Percentiles rank a stretch among this genome's conserved stretches.
These are phyloP conservation scores for Porites divaricata DNA, from an alignment of 92 coral and sea anemone species.

Conservation along the genomic window DNA sequence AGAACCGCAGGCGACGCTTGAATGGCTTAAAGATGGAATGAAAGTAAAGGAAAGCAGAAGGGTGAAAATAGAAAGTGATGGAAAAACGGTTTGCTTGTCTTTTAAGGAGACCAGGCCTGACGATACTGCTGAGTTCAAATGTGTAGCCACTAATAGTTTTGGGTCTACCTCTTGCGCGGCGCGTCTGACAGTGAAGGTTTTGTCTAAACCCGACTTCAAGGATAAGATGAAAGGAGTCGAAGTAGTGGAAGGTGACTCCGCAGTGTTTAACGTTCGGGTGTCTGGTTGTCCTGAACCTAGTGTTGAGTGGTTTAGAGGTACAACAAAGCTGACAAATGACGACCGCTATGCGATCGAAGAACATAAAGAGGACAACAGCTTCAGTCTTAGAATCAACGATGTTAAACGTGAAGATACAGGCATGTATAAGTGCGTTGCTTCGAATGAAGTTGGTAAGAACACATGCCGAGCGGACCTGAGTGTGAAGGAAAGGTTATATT, in stretches of 20 bases:
- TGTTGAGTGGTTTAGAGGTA: constrained; percentile 89
- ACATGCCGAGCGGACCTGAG: constrained; percentile 60
- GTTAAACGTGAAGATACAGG: constrained; percentile 79
- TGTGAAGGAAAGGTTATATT: constrained; percentile 56
- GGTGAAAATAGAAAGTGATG: constrained; percentile 68
- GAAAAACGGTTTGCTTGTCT: constrained; percentile 50
- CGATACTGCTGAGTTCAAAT: constrained; percentile 87
- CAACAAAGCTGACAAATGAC: constrained; percentile 56
- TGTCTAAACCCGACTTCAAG: constrained; percentile 82
- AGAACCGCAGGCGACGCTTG: constrained; percentile 57
- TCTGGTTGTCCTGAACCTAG: constrained; percentile 87
- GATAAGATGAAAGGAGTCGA: constrained; percentile 79
- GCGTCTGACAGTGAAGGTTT: constrained; percentile 48
- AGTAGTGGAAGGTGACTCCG: constrained; percentile 78
- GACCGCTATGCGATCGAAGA: constrained; percentile 72
- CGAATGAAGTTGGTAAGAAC: constrained; percentile 78
- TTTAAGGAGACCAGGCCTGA: constrained; percentile 75
- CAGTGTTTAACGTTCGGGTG: constrained; percentile 73
- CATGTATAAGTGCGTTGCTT: constrained; percentile 77
- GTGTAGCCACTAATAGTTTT: constrained; percentile 68
- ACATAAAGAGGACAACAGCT: constrained; percentile 66
- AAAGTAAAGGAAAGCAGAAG: constrained; percentile 76
- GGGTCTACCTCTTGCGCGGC: constrained; percentile 79
- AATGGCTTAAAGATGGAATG: constrained; percentile 79
- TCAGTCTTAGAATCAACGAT: constrained; percentile 69